A percentile compares a stretch with the other conserved stretches of the same genome.
Evolutionary conservation across 2,797 vertebrate species (phyloP).

Genomic region (Pteronotus mesoamericanus): DNA sequence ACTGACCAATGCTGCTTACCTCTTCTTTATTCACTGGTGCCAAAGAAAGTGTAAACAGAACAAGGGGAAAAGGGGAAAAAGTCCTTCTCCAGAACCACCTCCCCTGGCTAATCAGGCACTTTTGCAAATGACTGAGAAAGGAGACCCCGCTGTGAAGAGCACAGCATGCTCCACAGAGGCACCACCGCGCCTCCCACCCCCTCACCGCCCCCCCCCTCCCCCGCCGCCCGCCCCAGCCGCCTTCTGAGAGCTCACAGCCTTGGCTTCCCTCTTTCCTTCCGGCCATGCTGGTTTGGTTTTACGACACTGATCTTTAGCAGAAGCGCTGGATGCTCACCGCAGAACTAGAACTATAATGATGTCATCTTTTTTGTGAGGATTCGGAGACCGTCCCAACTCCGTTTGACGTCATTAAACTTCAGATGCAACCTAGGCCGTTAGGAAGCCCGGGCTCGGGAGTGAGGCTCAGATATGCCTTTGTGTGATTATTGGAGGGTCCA

Average conservation of each 20-base stretch:
- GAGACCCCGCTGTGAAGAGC: not conserved
- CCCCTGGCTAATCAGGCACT: not conserved
- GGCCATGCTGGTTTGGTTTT: not conserved
- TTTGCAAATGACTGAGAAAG: not conserved
- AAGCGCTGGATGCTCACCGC: not conserved
- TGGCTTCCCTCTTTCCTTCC: not conserved
- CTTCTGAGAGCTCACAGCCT: too few relatives aligned
- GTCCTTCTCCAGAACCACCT: not conserved
- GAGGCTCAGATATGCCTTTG: not conserved
- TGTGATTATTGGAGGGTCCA: not conserved
- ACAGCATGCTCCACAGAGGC: too few relatives aligned
- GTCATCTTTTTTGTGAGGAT: not conserved
- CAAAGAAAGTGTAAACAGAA: not conserved
- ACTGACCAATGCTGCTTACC: not conserved
- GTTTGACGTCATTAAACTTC: not conserved
- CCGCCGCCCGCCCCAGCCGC: too few relatives aligned
- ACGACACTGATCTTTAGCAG: too few relatives aligned
- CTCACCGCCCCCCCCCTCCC: too few relatives aligned
- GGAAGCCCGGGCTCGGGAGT: not conserved
- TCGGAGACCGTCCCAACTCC: not conserved
- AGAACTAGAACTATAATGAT: not conserved
- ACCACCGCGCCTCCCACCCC: too few relatives aligned
- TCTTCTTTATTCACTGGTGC: not conserved
- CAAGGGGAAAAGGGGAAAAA: too few relatives aligned
- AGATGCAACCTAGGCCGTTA: not conserved